These are phyloP conservation scores for Megaceryle maxima DNA, from an alignment of 2,113 vertebrate genomes.

Conservation along the genomic window DNA sequence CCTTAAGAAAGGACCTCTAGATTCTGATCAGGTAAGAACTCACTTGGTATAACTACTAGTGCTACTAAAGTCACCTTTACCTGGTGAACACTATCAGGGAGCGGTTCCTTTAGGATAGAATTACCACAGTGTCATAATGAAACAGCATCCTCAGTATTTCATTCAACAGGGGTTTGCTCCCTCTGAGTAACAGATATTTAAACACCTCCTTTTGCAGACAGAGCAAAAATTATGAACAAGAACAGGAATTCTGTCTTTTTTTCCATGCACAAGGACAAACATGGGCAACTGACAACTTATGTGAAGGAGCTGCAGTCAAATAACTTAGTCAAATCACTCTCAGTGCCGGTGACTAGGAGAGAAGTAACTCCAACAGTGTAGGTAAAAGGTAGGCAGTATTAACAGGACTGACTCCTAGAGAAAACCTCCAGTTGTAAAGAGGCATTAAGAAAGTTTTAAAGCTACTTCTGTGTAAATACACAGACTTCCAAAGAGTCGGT, in stretches of 20 bases:
- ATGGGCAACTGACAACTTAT: neutral
- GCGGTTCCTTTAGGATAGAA: neutral
- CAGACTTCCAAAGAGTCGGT: neutral
- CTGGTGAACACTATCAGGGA: neutral
- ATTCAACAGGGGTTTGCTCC: neutral
- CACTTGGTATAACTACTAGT: neutral
- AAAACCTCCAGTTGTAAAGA: neutral
- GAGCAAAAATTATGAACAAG: neutral
- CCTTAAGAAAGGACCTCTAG: neutral
- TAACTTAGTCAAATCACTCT: neutral
- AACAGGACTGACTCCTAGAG: neutral
- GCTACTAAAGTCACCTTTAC: neutral
- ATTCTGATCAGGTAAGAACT: neutral
- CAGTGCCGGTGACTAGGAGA: neutral
- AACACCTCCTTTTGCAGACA: neutral
- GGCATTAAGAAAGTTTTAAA: neutral
- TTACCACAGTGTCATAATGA: neutral
- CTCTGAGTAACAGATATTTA: neutral
- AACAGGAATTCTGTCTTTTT: neutral
- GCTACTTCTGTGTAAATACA: neutral
- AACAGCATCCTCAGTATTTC: neutral
- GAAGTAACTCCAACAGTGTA: neutral
- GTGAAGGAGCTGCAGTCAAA: neutral
- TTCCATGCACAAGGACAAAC: neutral
- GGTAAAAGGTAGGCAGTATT: neutral